phyloP scores from a whole-genome alignment of 2,888 invertebrate genomes.

The Eupithecia dodoneata region DNA sequence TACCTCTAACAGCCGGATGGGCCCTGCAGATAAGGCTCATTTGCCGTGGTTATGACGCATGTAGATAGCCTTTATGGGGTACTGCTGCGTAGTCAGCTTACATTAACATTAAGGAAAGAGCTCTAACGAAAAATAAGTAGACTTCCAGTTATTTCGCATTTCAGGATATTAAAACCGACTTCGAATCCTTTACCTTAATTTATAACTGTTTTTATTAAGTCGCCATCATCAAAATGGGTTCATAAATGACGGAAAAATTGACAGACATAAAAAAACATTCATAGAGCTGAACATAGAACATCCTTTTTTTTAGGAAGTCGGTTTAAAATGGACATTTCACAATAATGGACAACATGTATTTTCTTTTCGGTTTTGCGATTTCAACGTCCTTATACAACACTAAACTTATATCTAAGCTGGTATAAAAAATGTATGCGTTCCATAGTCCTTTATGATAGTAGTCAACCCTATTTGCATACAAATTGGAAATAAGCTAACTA shows the following conservation, averaged over 20 bases:
- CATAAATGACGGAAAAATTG: no score
- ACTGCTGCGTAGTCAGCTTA: neutral
- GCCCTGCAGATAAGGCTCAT: neutral
- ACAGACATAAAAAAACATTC: no score
- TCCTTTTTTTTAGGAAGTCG: no score
- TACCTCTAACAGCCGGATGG: slow-evolving; percentile 6
- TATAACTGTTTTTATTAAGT: no score
- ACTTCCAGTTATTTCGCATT: neutral
- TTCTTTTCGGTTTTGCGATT: no score
- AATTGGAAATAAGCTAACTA: neutral
- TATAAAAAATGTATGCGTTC: neutral
- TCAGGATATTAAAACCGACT: neutral
- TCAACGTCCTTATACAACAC: no score
- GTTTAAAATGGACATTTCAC: no score
- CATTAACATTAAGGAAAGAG: neutral
- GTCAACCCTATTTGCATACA: neutral
- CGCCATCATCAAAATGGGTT: no score
- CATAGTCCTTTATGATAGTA: neutral
- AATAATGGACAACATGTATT: no score
- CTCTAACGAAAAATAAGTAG: neutral
- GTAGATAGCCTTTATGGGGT: slow-evolving; percentile 1
- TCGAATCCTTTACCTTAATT: no score
- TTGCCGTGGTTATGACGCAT: neutral
- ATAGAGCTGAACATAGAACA: no score
- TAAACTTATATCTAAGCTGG: no score